Evolutionary conservation across 2,888 invertebrate genomes (phyloP).

Genomic region (Sisyra nigra): DNA sequence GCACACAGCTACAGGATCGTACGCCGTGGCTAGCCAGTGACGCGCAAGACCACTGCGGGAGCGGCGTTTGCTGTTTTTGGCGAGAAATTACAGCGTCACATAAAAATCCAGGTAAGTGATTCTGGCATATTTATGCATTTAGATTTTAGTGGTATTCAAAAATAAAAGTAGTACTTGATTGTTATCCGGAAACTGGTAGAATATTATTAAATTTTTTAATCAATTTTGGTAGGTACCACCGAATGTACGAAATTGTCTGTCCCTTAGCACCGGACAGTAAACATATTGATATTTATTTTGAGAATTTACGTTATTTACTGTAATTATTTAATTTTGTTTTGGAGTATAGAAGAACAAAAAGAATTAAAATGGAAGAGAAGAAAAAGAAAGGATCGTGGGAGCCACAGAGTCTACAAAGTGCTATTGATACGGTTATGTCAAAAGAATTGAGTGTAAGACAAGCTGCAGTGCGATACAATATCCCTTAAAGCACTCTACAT

Average conservation of each 20-base stretch:
- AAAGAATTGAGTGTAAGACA: conserved; percentile 9
- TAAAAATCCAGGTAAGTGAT: conserved; percentile 10
- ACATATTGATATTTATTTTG: too few species aligned
- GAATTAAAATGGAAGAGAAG: conserved; percentile 8
- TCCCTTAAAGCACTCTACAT: conserved; percentile 14
- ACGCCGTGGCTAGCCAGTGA: background rate
- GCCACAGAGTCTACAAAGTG: conserved; percentile 12
- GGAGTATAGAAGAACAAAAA: too few species aligned
- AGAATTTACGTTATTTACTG: too few species aligned
- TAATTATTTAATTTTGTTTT: too few species aligned
- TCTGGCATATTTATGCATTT: conserved; percentile 1
- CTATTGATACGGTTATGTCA: background rate
- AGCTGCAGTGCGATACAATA: conserved; percentile 12
- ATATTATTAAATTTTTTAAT: conserved; percentile 1
- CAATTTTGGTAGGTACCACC: conserved; percentile 3
- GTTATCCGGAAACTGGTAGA: too few species aligned
- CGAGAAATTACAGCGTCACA: conserved; percentile 8
- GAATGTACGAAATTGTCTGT: conserved; percentile 5
- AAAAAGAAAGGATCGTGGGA: conserved; percentile 13
- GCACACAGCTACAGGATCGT: too few species aligned
- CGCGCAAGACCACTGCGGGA: background rate
- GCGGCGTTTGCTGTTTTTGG: too few species aligned
- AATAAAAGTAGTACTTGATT: too few species aligned
- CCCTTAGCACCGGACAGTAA: conserved; percentile 4
- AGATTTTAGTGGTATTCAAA: conserved; percentile 6